phyloP scores from a whole-genome alignment of 1,140 invertebrate species.

The Coptotermes formosanus region DNA sequence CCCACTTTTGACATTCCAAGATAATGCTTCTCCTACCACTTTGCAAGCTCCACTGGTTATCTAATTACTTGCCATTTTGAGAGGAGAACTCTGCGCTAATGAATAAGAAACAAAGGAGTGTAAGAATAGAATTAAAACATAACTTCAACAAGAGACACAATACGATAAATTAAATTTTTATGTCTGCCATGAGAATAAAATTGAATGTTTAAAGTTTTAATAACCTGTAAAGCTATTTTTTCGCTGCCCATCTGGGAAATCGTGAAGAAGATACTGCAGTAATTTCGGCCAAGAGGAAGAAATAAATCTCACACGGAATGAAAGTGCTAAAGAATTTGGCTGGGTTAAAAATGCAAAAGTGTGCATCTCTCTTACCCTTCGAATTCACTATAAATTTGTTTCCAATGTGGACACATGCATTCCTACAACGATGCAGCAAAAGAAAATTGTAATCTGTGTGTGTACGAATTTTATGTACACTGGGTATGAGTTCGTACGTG shows the following conservation, averaged over 20 bases:
- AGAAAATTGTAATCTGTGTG: background rate
- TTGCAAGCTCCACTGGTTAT: background rate
- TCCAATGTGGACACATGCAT: background rate
- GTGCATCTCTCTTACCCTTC: background rate
- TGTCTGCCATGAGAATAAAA: background rate
- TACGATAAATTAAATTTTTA: conserved; percentile 5
- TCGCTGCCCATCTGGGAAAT: background rate
- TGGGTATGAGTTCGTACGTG: background rate
- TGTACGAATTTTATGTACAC: background rate
- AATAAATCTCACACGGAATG: background rate
- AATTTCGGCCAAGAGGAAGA: background rate
- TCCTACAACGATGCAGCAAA: background rate
- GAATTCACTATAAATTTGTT: background rate
- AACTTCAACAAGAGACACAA: background rate
- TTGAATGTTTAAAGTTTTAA: conserved; percentile 7
- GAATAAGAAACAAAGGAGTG: background rate
- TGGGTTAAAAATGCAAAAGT: background rate
- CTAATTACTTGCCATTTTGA: background rate
- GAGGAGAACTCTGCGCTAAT: background rate
- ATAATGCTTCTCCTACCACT: background rate
- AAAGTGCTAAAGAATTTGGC: background rate
- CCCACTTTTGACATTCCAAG: no score
- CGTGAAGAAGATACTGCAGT: background rate
- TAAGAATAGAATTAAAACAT: background rate
- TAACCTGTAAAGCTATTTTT: background rate